Percentiles rank a stretch among this genome's conserved stretches.
These are phyloP conservation scores for Bradypodion pumilum DNA, from an alignment of 2,797 vertebrate genomes.

Conservation along the genomic window DNA sequence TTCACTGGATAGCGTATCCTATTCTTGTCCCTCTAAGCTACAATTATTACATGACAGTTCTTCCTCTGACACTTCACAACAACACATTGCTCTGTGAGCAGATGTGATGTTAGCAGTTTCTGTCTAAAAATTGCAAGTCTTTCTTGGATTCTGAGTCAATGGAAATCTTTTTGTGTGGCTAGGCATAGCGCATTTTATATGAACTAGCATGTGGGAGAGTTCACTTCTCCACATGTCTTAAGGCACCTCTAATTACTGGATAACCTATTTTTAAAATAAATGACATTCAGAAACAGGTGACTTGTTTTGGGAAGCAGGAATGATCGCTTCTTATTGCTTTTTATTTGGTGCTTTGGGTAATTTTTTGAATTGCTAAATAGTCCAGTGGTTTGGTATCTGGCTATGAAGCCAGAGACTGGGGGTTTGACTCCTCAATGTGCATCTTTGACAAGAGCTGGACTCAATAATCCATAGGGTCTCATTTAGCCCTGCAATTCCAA, in stretches of 20 bases:
- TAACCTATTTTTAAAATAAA: background rate
- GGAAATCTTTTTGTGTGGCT: background rate
- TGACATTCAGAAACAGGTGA: background rate
- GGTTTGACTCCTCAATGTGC: too few species aligned
- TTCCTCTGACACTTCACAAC: background rate
- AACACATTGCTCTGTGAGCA: background rate
- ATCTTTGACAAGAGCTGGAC: too few species aligned
- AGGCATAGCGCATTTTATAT: background rate
- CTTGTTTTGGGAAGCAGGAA: background rate
- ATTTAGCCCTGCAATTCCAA: too few species aligned
- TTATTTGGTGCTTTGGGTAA: background rate
- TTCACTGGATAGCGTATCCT: background rate
- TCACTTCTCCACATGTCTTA: background rate
- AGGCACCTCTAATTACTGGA: background rate
- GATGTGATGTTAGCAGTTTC: background rate
- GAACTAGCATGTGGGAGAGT: background rate
- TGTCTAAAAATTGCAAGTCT: slow-evolving; percentile 7
- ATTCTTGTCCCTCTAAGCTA: background rate
- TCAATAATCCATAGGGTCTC: too few species aligned
- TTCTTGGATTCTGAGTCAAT: background rate
- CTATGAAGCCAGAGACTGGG: too few species aligned
- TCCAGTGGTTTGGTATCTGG: too few species aligned
- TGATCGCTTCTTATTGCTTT: background rate
- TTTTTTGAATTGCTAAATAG: too few species aligned
- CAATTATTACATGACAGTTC: background rate